Evolutionary conservation across 2,113 vertebrate species (phyloP), one percentile per base, ranked within the genome.

Genomic region (Bombycilla garrulus): DNA sequence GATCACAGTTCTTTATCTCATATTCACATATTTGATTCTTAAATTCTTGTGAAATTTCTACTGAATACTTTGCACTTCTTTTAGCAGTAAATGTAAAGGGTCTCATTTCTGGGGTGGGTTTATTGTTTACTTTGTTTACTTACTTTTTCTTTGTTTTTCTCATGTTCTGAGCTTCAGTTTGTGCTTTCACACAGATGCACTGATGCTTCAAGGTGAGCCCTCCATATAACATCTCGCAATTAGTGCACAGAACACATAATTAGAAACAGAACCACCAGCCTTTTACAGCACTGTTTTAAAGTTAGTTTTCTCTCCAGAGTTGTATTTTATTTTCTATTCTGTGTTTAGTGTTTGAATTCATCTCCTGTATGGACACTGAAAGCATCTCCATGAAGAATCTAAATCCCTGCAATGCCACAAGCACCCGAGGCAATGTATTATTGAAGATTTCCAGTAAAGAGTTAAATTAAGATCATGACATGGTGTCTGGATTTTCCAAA

Each of bases 381-480:
- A 94, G n/a, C 15, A 71, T 54, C 17, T 84, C 31, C 38, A 35
- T 8, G 56, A 82, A 77, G n/a, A 69, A 81, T 33, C 42, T 70
- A 61, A 83, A 85, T 26, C 24, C 23, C 31, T 74, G 56, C 36
- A 48, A 66, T 58, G 38, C 15, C 85, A 72, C 48, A 92, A 80
- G 36, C 15, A 80, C 17, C 24, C 0, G 0, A 2, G 0, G 53
- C 86, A 89, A 44, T 0, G 0, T 26, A 42, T 31, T 4, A 3
- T 12, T 5, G 2, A 71, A 84, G 25, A 76, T 33, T 89, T 85
- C 44, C 36, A 40, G 61, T 45, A 57, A 79, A 87, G 72, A 78
- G 65, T 74, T 84, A 51, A 88, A 90, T 86, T 74, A 71, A 81
- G 73, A 65, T 35, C 56, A 51, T 48, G 61, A 47, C 44, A 65